Conservation (phyloP, 2,888 invertebrate species). For the Amaurobius ferox region DNA sequence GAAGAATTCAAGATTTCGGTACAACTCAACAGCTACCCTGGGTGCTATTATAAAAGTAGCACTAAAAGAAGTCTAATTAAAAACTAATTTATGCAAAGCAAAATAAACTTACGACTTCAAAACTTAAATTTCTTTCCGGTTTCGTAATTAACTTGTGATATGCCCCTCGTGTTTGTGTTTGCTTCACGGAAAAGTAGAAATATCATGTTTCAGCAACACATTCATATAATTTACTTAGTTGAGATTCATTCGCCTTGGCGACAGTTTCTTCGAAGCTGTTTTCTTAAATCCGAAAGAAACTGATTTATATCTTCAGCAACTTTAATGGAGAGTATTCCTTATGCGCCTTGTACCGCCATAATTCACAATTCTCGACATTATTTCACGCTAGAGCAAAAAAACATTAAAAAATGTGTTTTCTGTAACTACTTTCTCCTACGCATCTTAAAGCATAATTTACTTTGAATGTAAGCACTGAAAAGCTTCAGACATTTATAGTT, state of each 20-base stretch:
- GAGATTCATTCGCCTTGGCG: background rate
- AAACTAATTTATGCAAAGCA: too few species aligned
- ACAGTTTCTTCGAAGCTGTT: background rate
- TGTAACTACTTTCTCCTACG: background rate
- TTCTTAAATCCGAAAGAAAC: background rate
- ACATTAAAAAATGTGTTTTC: background rate
- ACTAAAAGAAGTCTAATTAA: too few species aligned
- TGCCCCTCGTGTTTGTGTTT: background rate
- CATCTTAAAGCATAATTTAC: constrained; percentile 3
- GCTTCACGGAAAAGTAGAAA: background rate
- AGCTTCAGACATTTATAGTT: background rate
- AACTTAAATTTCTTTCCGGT: too few species aligned
- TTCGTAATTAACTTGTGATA: too few species aligned
- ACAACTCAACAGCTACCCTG: too few species aligned
- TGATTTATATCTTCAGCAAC: constrained; percentile 4
- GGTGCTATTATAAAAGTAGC: too few species aligned
- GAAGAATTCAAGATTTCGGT: too few species aligned
- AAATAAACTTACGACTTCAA: too few species aligned
- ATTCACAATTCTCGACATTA: background rate
- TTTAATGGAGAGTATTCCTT: background rate
- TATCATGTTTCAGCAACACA: background rate
- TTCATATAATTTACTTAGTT: background rate
- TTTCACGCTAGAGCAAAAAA: background rate
- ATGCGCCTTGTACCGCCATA: background rate
- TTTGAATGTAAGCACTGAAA: background rate